Base-by-base conservation (phyloP, 2,113 vertebrate genomes). In the Anthoscopus minutus region DNA sequence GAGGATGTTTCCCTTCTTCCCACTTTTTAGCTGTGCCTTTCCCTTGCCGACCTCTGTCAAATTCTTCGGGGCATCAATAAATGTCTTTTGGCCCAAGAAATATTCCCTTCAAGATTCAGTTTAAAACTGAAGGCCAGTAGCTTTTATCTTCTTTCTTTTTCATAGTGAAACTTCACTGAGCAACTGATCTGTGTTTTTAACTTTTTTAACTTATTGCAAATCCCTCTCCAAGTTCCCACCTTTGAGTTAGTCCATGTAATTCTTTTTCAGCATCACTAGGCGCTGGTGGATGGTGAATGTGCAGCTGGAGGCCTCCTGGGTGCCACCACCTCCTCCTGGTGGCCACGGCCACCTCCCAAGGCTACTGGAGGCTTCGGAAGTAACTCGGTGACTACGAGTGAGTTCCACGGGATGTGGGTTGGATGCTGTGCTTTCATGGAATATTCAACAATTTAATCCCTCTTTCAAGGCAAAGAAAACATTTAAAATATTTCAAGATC, bases 391-490 rank as follows among this genome's bases (percentile, higher is more conserved):
- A 15, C 83, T 5, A 4, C 14, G 1, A 67, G 94, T 0, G 40
- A 21, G 77, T 85, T 35, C 2, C 48, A 27, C 16, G 23, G 78
- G 12, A 12, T 18, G 86, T 4, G 72, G 86, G 90, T 50, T 25
- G 40, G 81, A 7, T 5, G 80, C 86, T 25, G 86, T 2, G 28
- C 94, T 93, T 94, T 88, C 93, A 89, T 81, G 71, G 22, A 77
- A 86, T 22, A 67, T 89, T 93, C 93, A 88, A 82, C 89, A 80
- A 73, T 88, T 81, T 97, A 95, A 96, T 95, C 95, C 93, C 81
- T 67, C 89, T 92, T 93, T 94, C 14, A 93, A 89, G 3, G 58
- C 91, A 57, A 57, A 88, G 92, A 40, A 74, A 90, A 95, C 92
- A 66, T 38, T 50, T 53, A 9, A 96, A 92, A 93, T 88, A 92